Evolutionary conservation across 23 tunicate species (phyloP).

Genomic region (Halocynthia aurantium): DNA sequence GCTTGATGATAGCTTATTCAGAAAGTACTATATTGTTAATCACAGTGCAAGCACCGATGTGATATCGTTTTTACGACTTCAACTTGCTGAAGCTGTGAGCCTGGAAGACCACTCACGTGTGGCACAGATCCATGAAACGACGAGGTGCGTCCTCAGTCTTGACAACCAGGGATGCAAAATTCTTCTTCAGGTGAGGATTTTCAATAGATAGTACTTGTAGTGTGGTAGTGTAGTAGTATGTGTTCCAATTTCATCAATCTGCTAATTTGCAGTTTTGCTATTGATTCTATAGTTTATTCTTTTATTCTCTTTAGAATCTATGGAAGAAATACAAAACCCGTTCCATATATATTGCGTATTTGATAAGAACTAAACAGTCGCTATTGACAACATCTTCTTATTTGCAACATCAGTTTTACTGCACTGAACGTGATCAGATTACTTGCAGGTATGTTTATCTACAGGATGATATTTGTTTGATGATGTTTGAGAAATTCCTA

Average conservation of each 20-base stretch:
- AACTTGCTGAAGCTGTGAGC: constrained; percentile 64
- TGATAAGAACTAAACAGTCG: constrained; percentile 76
- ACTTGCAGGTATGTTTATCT: constrained; percentile 59
- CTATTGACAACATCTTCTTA: constrained; percentile 59
- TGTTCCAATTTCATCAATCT: not conserved
- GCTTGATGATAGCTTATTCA: not conserved
- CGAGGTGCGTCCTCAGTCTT: constrained; percentile 46
- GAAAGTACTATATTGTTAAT: not conserved
- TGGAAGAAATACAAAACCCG: constrained; percentile 85
- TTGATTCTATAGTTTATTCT: not conserved
- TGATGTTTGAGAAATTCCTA: not conserved
- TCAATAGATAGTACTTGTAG: not conserved
- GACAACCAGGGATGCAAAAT: constrained; percentile 53
- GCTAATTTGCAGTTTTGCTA: not conserved
- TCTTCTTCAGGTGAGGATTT: constrained; percentile 14
- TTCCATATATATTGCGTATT: constrained; percentile 59
- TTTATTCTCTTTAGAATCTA: constrained; percentile 32
- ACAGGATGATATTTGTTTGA: not conserved
- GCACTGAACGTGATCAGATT: constrained; percentile 64
- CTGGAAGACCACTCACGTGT: constrained; percentile 55
- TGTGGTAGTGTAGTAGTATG: not conserved
- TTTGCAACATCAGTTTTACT: constrained; percentile 40
- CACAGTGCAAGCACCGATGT: constrained; percentile 49
- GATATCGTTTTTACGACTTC: constrained; percentile 55
- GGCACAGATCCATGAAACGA: constrained; percentile 70